Conservation (phyloP, 2,113 vertebrate species). For the Holacanthus passer region DNA sequence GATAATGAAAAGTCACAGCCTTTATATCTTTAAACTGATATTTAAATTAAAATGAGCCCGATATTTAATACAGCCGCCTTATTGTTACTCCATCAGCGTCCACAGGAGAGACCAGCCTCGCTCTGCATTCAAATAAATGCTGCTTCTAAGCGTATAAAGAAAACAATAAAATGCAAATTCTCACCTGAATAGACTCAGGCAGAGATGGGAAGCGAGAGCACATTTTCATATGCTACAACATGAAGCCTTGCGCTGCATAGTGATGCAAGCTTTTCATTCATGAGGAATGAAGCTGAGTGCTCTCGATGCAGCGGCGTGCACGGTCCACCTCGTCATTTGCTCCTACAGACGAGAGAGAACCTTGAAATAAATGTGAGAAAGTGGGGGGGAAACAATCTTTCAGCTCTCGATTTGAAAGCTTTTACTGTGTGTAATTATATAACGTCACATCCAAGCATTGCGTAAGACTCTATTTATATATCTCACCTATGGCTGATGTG, state of each 20-base stretch:
- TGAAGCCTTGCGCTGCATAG: conserved; percentile 13
- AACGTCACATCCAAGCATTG: conserved; percentile 60
- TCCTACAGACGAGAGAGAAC: background rate
- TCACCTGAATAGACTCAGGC: conserved; percentile 3
- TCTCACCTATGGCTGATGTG: conserved; percentile 59
- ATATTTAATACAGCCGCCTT: background rate
- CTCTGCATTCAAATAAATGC: conserved; percentile 7
- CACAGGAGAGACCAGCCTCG: background rate
- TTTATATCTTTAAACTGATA: no score
- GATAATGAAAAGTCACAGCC: background rate
- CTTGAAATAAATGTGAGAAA: background rate
- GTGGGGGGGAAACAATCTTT: background rate
- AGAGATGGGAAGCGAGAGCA: conserved; percentile 7
- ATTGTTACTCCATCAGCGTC: background rate
- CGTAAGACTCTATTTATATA: conserved; percentile 70
- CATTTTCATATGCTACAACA: conserved; percentile 2
- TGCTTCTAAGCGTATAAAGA: background rate
- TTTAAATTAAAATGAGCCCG: no score
- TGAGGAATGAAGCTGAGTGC: conserved; percentile 4
- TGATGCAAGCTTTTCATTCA: conserved; percentile 31
- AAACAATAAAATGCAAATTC: conserved; percentile 12
- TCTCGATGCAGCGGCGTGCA: conserved; percentile 7
- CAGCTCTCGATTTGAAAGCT: conserved; percentile 30
- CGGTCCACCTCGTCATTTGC: background rate
- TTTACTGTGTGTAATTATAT: conserved; percentile 56